Base-by-base conservation (phyloP, 2,888 invertebrate genomes). In the Leptinotarsa peninsularis region DNA sequence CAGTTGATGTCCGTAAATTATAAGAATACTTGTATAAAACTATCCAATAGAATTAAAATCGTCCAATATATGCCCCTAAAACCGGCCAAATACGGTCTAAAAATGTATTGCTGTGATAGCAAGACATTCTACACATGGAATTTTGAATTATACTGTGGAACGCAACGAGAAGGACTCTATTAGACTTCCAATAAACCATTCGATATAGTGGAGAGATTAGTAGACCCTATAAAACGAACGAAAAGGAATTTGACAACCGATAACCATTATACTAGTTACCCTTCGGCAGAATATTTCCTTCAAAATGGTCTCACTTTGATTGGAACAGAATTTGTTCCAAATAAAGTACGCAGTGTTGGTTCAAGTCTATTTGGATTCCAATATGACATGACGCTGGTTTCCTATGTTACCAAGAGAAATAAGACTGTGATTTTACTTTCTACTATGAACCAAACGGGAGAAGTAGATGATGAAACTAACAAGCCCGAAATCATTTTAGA, bases 131-230 rank as follows among this genome's bases (percentile, higher is more conserved):
- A 79, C 66, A 79, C 78, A 14, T 71, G 72, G 21, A 83, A 83
- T 71, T 78, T 80, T 23, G 79, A 81, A 75, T 76, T 83, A 58
- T 83, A 82, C 69, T 81, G 80, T 68, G 80, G 79, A 63, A 74
- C 74, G 67, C 82, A 82, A 21, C 21, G 21, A 21, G 21, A 21
- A 54, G 81, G 83, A 33, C 80, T 78, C 4, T 81, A 81, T 66
- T 21, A 63, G n/a, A 66, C 66, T 15, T 78, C 76, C 21, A 81
- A 81, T 67, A 73, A 75, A 71, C 72, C 81, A 52, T 21, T 49
- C 49, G 80, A 81, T 74, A 76, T 82, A 67, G 80, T 79, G 56
- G 63, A 67, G 60, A 77, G 73, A 33, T 72, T 77, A 21, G 69
- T 76, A 56, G 54, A 43, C 56, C 80, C 78, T 27, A 76, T 81